phyloP scores from a whole-genome alignment of 2,888 invertebrate species.

The Diachrysia chrysitis region DNA sequence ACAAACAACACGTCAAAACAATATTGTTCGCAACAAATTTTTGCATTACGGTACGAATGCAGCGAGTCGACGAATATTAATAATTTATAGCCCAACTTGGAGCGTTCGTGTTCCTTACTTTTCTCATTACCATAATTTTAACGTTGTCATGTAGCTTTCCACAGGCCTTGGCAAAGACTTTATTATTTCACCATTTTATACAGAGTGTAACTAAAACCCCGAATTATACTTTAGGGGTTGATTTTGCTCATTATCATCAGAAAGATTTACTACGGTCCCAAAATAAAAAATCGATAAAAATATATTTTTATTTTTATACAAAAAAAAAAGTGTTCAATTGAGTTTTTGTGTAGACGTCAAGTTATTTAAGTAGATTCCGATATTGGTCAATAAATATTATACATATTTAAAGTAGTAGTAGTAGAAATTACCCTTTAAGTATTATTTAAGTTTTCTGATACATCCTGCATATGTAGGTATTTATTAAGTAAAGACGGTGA shows the following conservation, averaged over 20 bases:
- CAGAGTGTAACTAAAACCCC: neutral
- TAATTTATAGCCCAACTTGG: conserved; percentile 75
- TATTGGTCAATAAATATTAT: too few relatives aligned
- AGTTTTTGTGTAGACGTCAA: too few relatives aligned
- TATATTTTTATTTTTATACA: too few relatives aligned
- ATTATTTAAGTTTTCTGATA: neutral
- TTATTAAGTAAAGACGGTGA: neutral
- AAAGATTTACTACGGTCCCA: neutral
- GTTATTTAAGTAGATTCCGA: too few relatives aligned
- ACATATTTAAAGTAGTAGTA: too few relatives aligned
- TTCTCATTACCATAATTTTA: conserved; percentile 78
- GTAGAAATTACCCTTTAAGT: neutral
- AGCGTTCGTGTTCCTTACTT: conserved; percentile 73
- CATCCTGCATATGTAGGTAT: neutral
- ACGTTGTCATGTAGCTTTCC: conserved; percentile 71
- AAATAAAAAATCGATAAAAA: neutral
- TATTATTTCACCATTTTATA: conserved; percentile 69
- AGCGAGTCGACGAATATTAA: conserved; percentile 64
- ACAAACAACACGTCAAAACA: conserved; percentile 24
- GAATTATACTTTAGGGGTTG: neutral
- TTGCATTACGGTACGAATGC: conserved; percentile 43
- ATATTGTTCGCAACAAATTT: conserved; percentile 37
- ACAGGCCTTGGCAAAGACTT: conserved; percentile 63
- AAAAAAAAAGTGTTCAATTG: too few relatives aligned
- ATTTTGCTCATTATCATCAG: neutral